Evolutionary conservation across 1,140 invertebrate genomes (phyloP), one percentile per base, ranked within the genome.

Genomic region (Listronotus bonariensis): DNA sequence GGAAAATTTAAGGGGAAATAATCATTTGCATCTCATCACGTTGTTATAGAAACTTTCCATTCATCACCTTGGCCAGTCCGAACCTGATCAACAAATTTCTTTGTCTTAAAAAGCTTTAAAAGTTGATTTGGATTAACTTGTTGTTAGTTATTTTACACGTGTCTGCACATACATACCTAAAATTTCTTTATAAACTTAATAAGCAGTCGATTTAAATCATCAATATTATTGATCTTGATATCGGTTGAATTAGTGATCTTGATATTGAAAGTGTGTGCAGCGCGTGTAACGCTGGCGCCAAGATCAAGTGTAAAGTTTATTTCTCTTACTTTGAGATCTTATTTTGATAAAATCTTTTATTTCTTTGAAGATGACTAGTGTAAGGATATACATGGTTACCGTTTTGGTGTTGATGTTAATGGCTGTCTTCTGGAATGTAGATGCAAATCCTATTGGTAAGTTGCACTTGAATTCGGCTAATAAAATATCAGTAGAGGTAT

Each of bases 21-120:
- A n/a, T n/a, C n/a, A n/a, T n/a, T n/a, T n/a, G n/a, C n/a, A n/a
- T n/a, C n/a, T n/a, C n/a, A n/a, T n/a, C n/a, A n/a, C n/a, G n/a
- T n/a, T n/a, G n/a, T n/a, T 15, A 12, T 20, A 46, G 17, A 14
- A 14, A n/a, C 45, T 17, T 26, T 32, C 48, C 17, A 6, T 31
- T 26, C 11, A 36, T 53, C 34, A n/a, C 57, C 60, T 40, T 63
- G 60, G 42, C 60, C 40, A 63, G 60, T 63, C 36, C 60, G 60
- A 48, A 48, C 60, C 60, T 63, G 60, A n/a, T 17, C 60, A 18
- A 17, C n/a, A 26, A 53, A 55, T 63, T 53, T 64, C 52, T 64
- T 64, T 64, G 61, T 64, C 49, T 64, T 43, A 55, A 64, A 55
- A 55, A 20, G 51, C 20, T 64, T 64, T 64, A 64, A 64, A 64